phyloP scores from a whole-genome alignment of 2,797 vertebrate genomes.

The Platyrinchus mystaceus region DNA sequence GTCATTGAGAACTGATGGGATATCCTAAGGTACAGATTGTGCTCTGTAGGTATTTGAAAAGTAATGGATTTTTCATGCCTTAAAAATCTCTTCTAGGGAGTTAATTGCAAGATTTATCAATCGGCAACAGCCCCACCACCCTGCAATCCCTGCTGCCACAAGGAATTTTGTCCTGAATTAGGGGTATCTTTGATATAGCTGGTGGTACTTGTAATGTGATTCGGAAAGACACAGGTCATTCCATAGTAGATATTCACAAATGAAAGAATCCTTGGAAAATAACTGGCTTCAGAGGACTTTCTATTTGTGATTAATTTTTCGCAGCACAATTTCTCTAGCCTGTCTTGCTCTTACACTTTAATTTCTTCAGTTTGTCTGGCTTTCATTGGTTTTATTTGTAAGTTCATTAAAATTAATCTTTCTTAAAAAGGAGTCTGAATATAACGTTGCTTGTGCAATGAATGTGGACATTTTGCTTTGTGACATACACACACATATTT shows the following conservation, averaged over 20 bases:
- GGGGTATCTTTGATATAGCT: not conserved
- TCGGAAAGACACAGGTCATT: not conserved
- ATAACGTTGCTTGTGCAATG: not conserved
- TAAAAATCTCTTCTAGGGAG: not conserved
- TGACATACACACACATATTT: not conserved
- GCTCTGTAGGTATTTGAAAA: not conserved
- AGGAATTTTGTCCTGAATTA: not conserved
- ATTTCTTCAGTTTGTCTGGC: constrained; percentile 52
- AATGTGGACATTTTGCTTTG: not conserved
- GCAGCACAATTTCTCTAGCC: constrained; percentile 38
- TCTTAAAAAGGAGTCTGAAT: constrained; percentile 11
- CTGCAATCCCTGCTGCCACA: not conserved
- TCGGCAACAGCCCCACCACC: not conserved
- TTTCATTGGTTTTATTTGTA: constrained; percentile 52
- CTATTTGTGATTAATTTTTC: constrained; percentile 60
- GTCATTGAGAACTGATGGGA: not conserved
- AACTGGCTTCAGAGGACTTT: constrained; percentile 28
- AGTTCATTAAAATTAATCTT: constrained; percentile 60
- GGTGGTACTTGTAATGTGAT: not conserved
- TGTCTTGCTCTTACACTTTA: constrained; percentile 9
- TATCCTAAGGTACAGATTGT: not conserved
- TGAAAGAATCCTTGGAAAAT: constrained; percentile 28
- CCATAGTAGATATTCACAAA: not conserved
- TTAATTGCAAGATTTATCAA: not conserved
- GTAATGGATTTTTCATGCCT: not conserved